These are phyloP conservation scores for Cisticola juncidis DNA, from an alignment of 2,113 vertebrate genomes.

Conservation along the genomic window DNA sequence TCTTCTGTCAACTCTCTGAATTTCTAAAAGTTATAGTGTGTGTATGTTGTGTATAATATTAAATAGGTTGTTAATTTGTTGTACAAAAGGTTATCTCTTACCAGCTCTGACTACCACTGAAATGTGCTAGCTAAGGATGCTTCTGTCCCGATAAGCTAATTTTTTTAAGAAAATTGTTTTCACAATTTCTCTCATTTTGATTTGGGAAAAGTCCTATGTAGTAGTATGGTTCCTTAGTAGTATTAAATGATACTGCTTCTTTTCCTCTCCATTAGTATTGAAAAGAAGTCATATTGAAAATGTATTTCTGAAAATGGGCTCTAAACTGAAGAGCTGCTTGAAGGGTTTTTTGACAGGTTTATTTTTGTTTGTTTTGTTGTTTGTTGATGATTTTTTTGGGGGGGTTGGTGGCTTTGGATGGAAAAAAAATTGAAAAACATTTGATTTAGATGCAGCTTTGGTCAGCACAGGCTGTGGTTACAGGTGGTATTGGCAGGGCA, in stretches of 20 bases:
- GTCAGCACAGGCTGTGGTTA: not conserved
- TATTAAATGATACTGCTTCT: not conserved
- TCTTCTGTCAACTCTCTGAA: not conserved
- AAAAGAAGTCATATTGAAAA: not conserved
- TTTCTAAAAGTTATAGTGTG: not conserved
- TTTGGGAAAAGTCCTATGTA: not conserved
- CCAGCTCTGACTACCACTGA: not conserved
- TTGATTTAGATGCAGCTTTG: not conserved
- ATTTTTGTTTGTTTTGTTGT: not conserved
- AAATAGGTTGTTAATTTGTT: not conserved
- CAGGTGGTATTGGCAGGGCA: not conserved
- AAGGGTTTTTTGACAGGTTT: not conserved
- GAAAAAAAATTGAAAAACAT: not conserved
- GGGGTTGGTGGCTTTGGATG: not conserved
- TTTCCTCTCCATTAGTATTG: not conserved
- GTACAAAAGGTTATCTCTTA: not conserved
- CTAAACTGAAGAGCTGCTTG: not conserved
- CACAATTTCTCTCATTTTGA: not conserved
- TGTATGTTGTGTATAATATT: not conserved
- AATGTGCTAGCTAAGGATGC: not conserved
- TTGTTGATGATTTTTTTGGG: not conserved
- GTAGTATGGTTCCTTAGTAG: accelerated
- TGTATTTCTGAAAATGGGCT: not conserved
- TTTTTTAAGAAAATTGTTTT: not conserved
- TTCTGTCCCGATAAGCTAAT: not conserved